These are phyloP conservation scores for Autographa pulchrina DNA, from an alignment of 2,888 invertebrate species.

Conservation along the genomic window DNA sequence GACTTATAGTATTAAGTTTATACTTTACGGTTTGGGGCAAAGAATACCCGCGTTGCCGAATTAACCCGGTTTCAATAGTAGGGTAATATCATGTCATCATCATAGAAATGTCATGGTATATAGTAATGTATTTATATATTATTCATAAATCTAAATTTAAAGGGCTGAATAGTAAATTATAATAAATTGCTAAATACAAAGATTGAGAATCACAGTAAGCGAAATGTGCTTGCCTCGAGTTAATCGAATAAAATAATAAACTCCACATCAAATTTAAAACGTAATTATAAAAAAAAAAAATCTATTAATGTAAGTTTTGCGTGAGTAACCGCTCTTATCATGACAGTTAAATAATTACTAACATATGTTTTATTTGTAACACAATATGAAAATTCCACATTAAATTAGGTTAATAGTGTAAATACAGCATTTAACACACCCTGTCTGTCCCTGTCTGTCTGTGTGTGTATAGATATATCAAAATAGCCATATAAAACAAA, in stretches of 20 bases:
- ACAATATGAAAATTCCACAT: neutral
- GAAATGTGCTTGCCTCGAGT: conserved; percentile 17
- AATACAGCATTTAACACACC: neutral
- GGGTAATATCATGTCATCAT: no score
- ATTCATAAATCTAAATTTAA: no score
- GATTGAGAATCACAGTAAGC: conserved; percentile 21
- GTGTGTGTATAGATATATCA: no score
- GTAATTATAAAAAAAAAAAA: conserved; percentile 32
- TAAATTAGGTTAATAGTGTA: neutral
- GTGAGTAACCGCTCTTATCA: conserved; percentile 51
- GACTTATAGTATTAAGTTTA: no score
- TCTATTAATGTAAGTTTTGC: conserved; percentile 53
- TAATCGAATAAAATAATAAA: conserved; percentile 33
- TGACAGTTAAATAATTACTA: conserved; percentile 37
- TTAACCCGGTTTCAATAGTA: no score
- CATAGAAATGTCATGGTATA: no score
- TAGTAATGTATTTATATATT: no score
- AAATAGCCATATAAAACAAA: no score
- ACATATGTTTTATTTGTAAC: conserved; percentile 13
- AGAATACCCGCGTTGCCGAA: no score
- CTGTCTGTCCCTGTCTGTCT: no score
- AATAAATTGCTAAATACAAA: neutral
- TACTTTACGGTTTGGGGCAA: no score
- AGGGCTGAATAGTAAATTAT: no score
- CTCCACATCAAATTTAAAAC: conserved; percentile 23